Evolutionary conservation across 2,113 vertebrate species (phyloP).

Genomic region (Cyprichromis sp.): DNA sequence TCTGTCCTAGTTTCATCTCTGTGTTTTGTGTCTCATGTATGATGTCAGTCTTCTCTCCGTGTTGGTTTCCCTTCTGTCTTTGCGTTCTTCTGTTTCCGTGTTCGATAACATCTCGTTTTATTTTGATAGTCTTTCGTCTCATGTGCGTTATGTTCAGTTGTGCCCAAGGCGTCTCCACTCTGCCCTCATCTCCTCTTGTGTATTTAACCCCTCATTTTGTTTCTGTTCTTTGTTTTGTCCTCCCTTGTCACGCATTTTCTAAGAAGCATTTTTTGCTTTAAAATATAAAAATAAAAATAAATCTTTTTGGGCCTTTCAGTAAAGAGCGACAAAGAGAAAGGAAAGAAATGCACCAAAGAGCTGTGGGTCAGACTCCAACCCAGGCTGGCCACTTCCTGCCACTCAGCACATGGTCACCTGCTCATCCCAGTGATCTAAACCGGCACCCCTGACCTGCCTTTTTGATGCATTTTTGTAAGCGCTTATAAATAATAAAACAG

Average conservation of each 20-base stretch:
- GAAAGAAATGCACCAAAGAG: fast-evolving
- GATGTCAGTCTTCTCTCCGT: background rate
- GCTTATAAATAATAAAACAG: background rate
- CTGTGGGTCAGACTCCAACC: background rate
- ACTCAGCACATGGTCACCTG: fast-evolving
- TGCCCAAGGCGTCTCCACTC: background rate
- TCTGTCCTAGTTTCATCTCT: background rate
- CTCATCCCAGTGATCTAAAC: background rate
- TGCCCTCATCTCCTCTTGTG: background rate
- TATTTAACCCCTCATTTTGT: background rate
- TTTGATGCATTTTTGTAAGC: background rate
- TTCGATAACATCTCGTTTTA: background rate
- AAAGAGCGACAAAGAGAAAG: background rate
- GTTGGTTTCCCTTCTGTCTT: background rate
- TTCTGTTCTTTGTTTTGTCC: background rate
- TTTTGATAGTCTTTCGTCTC: background rate
- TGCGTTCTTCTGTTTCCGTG: background rate
- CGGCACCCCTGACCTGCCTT: background rate
- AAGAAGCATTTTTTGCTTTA: background rate
- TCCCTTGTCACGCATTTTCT: fast-evolving
- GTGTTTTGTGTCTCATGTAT: background rate
- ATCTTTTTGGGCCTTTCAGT: background rate
- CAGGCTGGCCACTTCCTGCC: background rate
- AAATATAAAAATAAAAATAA: background rate
- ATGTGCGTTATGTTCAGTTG: fast-evolving